These are phyloP conservation scores for Willowsia nigromaculata DNA, from an alignment of 2,888 invertebrate species.

Conservation along the genomic window DNA sequence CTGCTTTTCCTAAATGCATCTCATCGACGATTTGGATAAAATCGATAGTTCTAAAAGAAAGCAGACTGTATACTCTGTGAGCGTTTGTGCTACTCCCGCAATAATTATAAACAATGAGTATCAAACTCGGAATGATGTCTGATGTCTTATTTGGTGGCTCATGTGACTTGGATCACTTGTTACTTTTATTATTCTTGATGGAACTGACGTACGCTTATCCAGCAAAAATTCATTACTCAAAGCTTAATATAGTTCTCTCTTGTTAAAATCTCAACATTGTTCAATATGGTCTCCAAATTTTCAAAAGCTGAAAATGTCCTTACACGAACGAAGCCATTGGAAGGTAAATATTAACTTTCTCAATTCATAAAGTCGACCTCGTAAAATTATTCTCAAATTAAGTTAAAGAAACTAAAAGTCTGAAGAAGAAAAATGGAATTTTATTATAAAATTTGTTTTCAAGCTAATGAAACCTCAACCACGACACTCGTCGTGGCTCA, in stretches of 20 bases:
- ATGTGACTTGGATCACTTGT: background rate
- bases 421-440: background rate
- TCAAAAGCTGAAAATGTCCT: background rate
- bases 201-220: background rate
- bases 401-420: background rate
- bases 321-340: background rate
- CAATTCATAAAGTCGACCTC: background rate
- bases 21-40: too few relatives aligned
- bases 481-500: background rate
- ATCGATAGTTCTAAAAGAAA: too few relatives aligned
- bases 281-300: background rate
- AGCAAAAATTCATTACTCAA: background rate
- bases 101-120: too few relatives aligned
- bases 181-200: background rate
- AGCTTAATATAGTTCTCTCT: background rate
- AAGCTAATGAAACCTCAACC: background rate
- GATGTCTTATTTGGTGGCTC: background rate
- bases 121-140: too few relatives aligned
- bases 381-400: background rate
- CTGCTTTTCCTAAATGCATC: too few relatives aligned
- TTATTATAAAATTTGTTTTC: background rate
- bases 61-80: too few relatives aligned
- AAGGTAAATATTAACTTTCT: background rate
- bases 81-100: too few relatives aligned
- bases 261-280: background rate